These are phyloP conservation scores for Blera fallax DNA, from an alignment of 2,888 invertebrate species.

Conservation along the genomic window DNA sequence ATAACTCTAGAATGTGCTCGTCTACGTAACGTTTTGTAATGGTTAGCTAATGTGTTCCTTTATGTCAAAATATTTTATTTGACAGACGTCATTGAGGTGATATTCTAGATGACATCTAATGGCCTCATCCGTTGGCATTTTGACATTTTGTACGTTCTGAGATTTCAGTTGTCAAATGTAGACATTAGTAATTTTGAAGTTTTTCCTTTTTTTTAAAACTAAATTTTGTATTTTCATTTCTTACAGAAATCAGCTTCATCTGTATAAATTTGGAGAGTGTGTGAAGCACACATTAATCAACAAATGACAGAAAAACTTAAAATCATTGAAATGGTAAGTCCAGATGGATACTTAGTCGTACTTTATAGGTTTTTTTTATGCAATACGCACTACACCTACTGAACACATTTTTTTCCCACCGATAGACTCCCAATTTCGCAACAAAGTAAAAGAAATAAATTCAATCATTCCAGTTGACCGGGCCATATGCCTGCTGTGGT, in stretches of 20 bases:
- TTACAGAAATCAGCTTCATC: conserved; percentile 16
- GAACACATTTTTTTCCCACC: not conserved
- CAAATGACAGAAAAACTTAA: conserved; percentile 3
- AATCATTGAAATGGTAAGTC: conserved; percentile 57
- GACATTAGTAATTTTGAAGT: too few species aligned
- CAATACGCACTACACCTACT: not conserved
- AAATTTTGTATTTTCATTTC: not conserved
- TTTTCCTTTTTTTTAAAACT: too few species aligned
- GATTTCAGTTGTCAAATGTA: too few species aligned
- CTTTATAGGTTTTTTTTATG: not conserved
- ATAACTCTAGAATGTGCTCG: too few species aligned
- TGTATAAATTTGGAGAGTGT: conserved; percentile 6
- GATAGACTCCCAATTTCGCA: conserved; percentile 9
- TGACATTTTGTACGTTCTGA: too few species aligned
- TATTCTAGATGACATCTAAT: too few species aligned
- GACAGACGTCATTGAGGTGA: too few species aligned
- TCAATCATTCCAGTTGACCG: conserved; percentile 35
- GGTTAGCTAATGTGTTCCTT: too few species aligned
- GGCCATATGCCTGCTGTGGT: not conserved
- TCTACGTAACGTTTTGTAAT: too few species aligned
- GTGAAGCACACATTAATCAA: not conserved
- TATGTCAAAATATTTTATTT: too few species aligned
- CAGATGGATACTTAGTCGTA: not conserved
- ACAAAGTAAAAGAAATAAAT: conserved; percentile 20
- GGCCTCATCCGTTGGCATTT: too few species aligned